phyloP scores from a whole-genome alignment of 2,888 invertebrate species.

The Smittia sp. region DNA sequence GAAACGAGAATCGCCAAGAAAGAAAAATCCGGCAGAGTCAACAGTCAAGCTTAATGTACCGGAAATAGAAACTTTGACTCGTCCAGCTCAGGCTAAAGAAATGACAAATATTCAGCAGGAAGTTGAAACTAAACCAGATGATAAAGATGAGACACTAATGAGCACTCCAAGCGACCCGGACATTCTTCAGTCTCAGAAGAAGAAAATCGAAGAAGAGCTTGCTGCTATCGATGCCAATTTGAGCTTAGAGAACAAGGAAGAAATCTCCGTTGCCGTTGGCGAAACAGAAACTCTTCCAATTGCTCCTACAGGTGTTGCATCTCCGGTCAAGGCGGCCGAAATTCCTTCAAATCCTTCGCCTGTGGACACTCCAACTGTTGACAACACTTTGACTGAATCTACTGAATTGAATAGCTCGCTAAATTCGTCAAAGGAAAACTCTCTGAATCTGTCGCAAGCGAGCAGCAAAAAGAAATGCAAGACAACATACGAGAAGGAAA shows the following conservation, averaged over 20 bases:
- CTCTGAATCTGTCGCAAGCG: neutral
- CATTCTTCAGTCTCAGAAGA: neutral
- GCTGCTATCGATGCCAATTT: too few relatives aligned
- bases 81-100: neutral
- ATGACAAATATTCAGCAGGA: neutral
- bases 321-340: too few relatives aligned
- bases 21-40: too few relatives aligned
- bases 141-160: neutral
- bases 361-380: too few relatives aligned
- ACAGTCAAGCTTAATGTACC: neutral
- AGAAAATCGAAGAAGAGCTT: neutral
- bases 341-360: too few relatives aligned
- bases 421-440: conserved; percentile 27
- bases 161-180: neutral
- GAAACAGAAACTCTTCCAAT: too few relatives aligned
- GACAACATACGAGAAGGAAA: neutral
- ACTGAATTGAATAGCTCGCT: neutral
- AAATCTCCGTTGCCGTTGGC: too few relatives aligned
- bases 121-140: neutral
- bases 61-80: neutral
- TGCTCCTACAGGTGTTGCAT: too few relatives aligned
- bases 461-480: neutral
- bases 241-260: too few relatives aligned
- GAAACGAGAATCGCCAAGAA: neutral
- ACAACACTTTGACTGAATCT: too few relatives aligned